Conservation (phyloP, 2,113 vertebrate species). For the Eulemur macaco region DNA sequence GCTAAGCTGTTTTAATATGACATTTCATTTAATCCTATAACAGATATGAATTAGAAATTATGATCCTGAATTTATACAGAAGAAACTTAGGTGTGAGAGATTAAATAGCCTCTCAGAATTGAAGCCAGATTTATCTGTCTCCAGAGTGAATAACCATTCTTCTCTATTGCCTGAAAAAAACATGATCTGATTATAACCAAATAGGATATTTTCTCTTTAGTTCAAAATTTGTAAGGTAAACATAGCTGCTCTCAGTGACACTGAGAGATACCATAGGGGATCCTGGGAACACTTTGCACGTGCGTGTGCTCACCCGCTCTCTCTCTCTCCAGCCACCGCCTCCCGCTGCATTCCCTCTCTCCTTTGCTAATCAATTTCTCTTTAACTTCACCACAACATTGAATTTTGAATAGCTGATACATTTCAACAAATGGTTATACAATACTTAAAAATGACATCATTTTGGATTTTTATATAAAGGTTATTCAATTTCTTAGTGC, state of each 20-base stretch:
- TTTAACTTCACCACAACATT: background rate
- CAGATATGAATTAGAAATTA: background rate
- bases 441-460: background rate
- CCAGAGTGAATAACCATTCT: background rate
- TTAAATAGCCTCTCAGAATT: background rate
- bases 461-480: background rate
- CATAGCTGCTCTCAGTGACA: background rate
- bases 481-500: background rate
- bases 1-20: background rate
- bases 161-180: background rate
- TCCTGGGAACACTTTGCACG: background rate
- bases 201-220: background rate
- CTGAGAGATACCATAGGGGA: background rate
- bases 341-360: background rate
- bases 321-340: accelerated
- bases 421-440: background rate
- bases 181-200: background rate
- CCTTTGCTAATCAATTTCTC: background rate
- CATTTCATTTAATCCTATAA: background rate
- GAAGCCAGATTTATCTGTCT: background rate
- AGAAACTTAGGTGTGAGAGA: background rate
- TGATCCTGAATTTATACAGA: constrained; percentile 12
- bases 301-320: background rate
- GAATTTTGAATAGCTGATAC: background rate
- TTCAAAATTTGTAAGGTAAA: background rate